Conservation (phyloP, 2,888 invertebrate species). For the Theretra japonica region DNA sequence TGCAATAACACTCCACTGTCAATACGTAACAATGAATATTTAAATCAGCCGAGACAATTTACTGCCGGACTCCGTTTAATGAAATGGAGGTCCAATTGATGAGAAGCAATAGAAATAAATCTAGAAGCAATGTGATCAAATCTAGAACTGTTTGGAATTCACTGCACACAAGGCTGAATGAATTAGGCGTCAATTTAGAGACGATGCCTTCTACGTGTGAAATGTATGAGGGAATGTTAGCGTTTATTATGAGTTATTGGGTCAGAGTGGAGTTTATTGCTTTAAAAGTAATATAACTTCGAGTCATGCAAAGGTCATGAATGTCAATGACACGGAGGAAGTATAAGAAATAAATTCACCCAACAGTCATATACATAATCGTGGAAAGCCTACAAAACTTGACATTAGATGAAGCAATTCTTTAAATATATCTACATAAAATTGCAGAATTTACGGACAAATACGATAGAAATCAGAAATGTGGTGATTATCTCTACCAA, state of each 20-base stretch:
- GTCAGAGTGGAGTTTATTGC: not conserved
- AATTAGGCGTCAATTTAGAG: constrained; percentile 56
- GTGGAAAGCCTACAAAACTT: not conserved
- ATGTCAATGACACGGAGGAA: not conserved
- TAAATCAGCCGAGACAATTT: constrained; percentile 21
- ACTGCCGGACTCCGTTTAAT: not conserved
- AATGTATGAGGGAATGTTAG: constrained; percentile 17
- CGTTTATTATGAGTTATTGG: constrained; percentile 2
- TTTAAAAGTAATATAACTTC: not conserved
- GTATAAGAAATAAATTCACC: no score
- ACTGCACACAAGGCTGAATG: constrained; percentile 58
- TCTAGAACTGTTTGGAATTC: constrained; percentile 39
- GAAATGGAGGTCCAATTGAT: constrained; percentile 13
- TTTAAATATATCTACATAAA: no score
- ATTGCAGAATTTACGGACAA: no score
- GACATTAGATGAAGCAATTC: no score
- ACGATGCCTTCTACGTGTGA: constrained; percentile 28
- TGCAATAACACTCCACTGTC: constrained; percentile 19
- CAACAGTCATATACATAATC: no score
- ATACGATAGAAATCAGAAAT: no score
- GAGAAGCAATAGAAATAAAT: constrained; percentile 12
- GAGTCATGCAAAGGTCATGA: not conserved
- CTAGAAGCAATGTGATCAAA: constrained; percentile 22
- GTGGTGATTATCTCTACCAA: no score
- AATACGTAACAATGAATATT: constrained; percentile 23